phyloP scores from a whole-genome alignment of 2,113 vertebrate genomes.

The Lycaon pictus region DNA sequence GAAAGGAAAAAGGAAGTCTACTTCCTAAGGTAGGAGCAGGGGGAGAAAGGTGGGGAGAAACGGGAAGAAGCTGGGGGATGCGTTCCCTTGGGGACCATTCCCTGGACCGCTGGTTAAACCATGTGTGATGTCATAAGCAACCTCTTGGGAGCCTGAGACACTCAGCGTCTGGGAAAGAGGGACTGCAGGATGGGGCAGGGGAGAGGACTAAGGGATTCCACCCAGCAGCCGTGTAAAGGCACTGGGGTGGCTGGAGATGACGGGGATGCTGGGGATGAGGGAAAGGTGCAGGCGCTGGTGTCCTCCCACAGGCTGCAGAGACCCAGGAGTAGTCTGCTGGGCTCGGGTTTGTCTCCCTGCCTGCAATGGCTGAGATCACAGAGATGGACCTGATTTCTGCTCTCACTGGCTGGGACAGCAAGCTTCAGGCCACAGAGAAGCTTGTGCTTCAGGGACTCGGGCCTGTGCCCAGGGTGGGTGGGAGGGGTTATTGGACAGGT shows the following conservation, averaged over 20 bases:
- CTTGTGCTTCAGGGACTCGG: background rate
- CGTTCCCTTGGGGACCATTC: background rate
- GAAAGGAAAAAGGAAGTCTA: background rate
- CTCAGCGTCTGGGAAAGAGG: background rate
- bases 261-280: background rate
- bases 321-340: rapidly evolving
- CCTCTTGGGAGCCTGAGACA: background rate
- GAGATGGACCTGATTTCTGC: rapidly evolving
- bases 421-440: background rate
- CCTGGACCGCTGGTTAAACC: background rate
- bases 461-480: background rate
- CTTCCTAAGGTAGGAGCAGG: background rate
- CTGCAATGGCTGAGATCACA: rapidly evolving
- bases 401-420: background rate
- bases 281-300: background rate
- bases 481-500: background rate
- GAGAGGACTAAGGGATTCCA: background rate
- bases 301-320: background rate
- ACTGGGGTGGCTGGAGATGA: background rate
- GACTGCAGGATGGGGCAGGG: background rate
- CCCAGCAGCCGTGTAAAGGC: background rate
- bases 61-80: background rate
- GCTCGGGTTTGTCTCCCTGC: background rate
- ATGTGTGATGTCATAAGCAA: background rate
- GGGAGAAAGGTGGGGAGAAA: background rate